A percentile compares a stretch with the other conserved stretches of the same genome.
phyloP scores from a whole-genome alignment of 2,888 invertebrate genomes.

The Melinaea marsaeus region DNA sequence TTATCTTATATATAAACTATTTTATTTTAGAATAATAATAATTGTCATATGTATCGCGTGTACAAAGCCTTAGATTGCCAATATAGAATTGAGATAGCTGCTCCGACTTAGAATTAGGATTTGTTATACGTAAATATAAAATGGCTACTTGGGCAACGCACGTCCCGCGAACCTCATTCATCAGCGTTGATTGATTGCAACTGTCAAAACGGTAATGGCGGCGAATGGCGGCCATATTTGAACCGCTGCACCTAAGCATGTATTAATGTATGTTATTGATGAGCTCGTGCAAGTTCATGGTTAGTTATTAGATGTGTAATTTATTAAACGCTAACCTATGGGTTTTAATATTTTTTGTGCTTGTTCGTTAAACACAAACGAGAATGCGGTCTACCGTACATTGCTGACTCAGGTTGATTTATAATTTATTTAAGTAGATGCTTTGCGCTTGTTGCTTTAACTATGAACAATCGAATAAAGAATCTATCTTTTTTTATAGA shows the following conservation, averaged over 20 bases:
- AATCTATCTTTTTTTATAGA: too few relatives aligned
- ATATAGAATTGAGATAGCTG: slow-evolving; percentile 15
- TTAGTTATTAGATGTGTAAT: slow-evolving; percentile 62
- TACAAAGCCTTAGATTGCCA: slow-evolving; percentile 9
- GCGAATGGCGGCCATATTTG: slow-evolving; percentile 65
- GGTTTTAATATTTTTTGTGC: slow-evolving; percentile 14
- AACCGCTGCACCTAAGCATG: slow-evolving; percentile 65
- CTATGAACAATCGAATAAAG: too few relatives aligned
- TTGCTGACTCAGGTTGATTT: neutral
- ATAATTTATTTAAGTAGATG: neutral
- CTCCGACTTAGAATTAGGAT: slow-evolving; percentile 16
- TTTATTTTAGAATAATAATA: too few relatives aligned
- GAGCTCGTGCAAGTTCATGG: slow-evolving; percentile 64
- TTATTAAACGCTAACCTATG: slow-evolving; percentile 53
- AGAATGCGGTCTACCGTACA: neutral
- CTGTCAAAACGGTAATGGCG: slow-evolving; percentile 75
- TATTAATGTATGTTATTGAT: slow-evolving; percentile 72
- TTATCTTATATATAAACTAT: too few relatives aligned
- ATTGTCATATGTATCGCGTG: neutral
- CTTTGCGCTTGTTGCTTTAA: too few relatives aligned
- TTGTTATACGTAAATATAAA: slow-evolving; percentile 13
- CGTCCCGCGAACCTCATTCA: slow-evolving; percentile 66
- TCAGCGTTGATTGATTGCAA: slow-evolving; percentile 75
- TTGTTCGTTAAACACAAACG: slow-evolving; percentile 4
- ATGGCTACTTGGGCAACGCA: slow-evolving; percentile 43